phyloP scores from a whole-genome alignment of 2,888 invertebrate genomes.

The Cloeon dipterum region DNA sequence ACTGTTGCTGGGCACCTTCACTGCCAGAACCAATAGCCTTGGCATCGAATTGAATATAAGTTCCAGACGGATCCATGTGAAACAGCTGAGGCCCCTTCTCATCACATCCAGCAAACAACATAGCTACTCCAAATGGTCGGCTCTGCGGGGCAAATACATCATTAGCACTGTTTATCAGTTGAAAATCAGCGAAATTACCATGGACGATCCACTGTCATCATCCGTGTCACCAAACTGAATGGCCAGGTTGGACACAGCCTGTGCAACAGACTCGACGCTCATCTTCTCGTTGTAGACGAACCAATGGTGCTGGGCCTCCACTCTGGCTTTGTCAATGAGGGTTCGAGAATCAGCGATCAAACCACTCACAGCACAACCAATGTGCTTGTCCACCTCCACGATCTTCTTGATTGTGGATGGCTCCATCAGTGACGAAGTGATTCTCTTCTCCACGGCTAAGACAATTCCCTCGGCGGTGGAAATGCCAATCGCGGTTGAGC shows the following conservation, averaged over 20 bases:
- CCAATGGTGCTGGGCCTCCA: slow-evolving; percentile 97
- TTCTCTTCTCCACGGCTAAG: slow-evolving; percentile 91
- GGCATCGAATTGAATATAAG: slow-evolving; percentile 92
- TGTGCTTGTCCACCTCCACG: slow-evolving; percentile 87
- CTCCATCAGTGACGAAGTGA: slow-evolving; percentile 91
- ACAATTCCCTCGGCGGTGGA: slow-evolving; percentile 91
- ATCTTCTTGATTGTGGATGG: slow-evolving; percentile 96
- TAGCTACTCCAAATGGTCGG: slow-evolving; percentile 95
- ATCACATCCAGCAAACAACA: slow-evolving; percentile 84
- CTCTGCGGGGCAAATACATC: slow-evolving; percentile 26
- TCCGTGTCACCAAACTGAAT: slow-evolving; percentile 98
- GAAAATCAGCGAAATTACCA: too few relatives aligned
- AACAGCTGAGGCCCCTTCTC: slow-evolving; percentile 83
- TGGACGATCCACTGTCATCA: slow-evolving; percentile 47
- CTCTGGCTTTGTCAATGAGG: slow-evolving; percentile 77
- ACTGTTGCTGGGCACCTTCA: slow-evolving; percentile 94
- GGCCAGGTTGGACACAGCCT: slow-evolving; percentile 96
- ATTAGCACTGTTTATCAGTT: too few relatives aligned
- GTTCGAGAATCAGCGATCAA: slow-evolving; percentile 94
- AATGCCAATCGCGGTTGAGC: slow-evolving; percentile 96
- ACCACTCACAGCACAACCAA: slow-evolving; percentile 85
- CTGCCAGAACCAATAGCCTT: slow-evolving; percentile 99
- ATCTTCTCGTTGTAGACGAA: slow-evolving; percentile 92
- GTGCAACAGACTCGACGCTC: slow-evolving; percentile 93
- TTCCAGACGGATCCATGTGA: slow-evolving; percentile 98